Base-by-base conservation (phyloP, 2,113 vertebrate species). In the Anolis carolinensis region DNA sequence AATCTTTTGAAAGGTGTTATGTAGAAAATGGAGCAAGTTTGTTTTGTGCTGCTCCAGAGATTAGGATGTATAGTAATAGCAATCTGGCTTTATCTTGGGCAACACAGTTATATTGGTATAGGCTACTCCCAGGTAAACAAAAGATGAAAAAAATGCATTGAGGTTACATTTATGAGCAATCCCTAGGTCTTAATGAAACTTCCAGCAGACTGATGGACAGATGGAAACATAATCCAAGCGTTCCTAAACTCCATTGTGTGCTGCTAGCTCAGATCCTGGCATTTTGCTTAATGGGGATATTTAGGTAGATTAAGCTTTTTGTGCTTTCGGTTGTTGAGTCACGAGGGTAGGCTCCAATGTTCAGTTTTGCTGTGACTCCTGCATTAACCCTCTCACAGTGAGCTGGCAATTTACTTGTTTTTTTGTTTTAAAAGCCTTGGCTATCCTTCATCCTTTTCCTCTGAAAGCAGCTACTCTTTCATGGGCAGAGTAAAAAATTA, bases 231-330 rank as follows among this genome's bases (percentile, higher is more conserved):
- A 84, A 68, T 65, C 59, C 59, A 55, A 59, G 20, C n/a, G 36
- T 72, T 83, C 70, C 55, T 67, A 70, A 7, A 52, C 71, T 59
- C 34, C 48, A 81, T 39, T 74, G 34, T 62, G 30, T 65, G n/a
- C 23, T 5, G 6, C 59, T 76, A 32, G 36, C 62, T 18, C 59
- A 75, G 55, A 13, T 6, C 0, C 70, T 65, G 34, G 32, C 44
- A 52, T 25, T 71, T 70, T 32, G 27, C 6, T 70, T 84, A 81
- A 68, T 70, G 44, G 82, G 39, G 71, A 27, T 70, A 81, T 76
- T 85, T 80, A 81, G 48, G 77, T 20, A 79, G 76, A 84, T 73
- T 73, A 67, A 55, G 16, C 39, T 80, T 84, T 77, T 65, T 74
- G 55, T 52, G 48, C 25, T 79, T 84, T 80, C 23, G 5, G n/a